Conservation (phyloP, 2,888 invertebrate genomes). For the Scrobipalpa atriplicella region DNA sequence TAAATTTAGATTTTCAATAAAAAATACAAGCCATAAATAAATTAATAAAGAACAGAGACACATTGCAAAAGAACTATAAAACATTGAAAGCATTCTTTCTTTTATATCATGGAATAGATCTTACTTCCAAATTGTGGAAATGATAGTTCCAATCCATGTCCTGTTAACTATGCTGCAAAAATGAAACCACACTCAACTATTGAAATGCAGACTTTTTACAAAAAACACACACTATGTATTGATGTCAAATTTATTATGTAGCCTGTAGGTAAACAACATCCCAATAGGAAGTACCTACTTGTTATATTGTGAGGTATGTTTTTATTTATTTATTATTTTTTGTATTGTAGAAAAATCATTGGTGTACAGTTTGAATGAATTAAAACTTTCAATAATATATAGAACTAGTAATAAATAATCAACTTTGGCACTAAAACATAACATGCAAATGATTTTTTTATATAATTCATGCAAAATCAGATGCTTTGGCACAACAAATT, state of each 20-base stretch:
- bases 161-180: slow-evolving; percentile 71
- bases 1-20: neutral
- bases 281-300: too few relatives aligned
- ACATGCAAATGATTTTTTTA: slow-evolving; percentile 9
- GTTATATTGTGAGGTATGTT: too few relatives aligned
- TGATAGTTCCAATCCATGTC: slow-evolving; percentile 71
- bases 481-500: slow-evolving; percentile 22
- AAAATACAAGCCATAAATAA: neutral
- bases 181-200: slow-evolving; percentile 36
- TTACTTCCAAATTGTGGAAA: slow-evolving; percentile 76
- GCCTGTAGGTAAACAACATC: too few relatives aligned
- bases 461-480: slow-evolving; percentile 24
- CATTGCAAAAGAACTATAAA: slow-evolving; percentile 30
- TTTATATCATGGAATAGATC: slow-evolving; percentile 47
- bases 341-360: neutral
- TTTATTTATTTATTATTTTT: too few relatives aligned
- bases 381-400: too few relatives aligned
- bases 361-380: neutral
- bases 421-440: slow-evolving; percentile 17
- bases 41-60: slow-evolving; percentile 22
- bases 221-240: neutral
- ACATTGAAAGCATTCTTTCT: neutral
- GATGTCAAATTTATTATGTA: too few relatives aligned
- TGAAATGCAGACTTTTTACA: neutral
- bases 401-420: too few relatives aligned